These are phyloP conservation scores for Zosterops lateralis DNA, from an alignment of 2,113 vertebrate species.

Conservation along the genomic window DNA sequence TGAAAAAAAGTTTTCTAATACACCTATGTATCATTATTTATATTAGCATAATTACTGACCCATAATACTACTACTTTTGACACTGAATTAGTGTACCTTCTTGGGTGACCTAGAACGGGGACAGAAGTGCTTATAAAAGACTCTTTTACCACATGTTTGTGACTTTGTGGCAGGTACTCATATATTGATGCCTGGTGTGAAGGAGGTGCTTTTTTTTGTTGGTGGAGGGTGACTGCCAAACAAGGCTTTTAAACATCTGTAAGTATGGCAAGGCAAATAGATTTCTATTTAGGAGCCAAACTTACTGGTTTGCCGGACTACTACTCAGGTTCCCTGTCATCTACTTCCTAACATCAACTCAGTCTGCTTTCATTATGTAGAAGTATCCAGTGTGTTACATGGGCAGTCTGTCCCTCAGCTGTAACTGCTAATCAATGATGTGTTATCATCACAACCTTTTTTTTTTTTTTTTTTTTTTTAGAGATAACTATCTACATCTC, in stretches of 20 bases:
- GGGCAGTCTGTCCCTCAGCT: neutral
- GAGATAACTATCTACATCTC: neutral
- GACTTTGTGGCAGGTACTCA: neutral
- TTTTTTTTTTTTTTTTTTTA: neutral
- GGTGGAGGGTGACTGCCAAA: neutral
- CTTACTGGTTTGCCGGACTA: neutral
- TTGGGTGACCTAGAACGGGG: neutral
- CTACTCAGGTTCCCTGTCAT: neutral
- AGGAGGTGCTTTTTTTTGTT: neutral
- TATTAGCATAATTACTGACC: slow-evolving; percentile 25
- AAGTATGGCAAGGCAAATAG: neutral
- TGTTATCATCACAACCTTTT: neutral
- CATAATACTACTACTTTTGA: neutral
- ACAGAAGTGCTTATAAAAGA: slow-evolving; percentile 1
- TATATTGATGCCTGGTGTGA: neutral
- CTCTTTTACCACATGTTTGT: slow-evolving; percentile 2
- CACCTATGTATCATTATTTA: slow-evolving; percentile 6
- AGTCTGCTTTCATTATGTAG: neutral
- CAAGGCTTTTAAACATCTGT: neutral
- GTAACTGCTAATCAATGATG: neutral
- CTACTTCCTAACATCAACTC: neutral
- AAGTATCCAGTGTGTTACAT: neutral
- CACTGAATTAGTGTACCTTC: slow-evolving; percentile 1
- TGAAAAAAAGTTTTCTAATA: slow-evolving; percentile 20
- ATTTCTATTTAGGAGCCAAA: neutral